Evolutionary conservation across 2,888 invertebrate genomes (phyloP), one percentile per base, ranked within the genome.

Genomic region (Allacma fusca): DNA sequence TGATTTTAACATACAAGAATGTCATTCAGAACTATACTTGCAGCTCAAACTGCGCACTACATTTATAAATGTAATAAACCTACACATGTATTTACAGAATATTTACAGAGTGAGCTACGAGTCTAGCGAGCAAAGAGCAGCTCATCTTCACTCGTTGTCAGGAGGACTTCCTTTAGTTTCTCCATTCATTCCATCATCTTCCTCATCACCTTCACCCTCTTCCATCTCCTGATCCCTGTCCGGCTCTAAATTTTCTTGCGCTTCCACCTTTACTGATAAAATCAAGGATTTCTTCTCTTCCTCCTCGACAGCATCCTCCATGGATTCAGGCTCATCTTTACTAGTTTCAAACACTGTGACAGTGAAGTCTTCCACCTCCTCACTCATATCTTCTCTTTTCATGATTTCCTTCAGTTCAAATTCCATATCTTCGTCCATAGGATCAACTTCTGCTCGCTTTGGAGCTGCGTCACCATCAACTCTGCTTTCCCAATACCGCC

Each of bases 371-470:
- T 80, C 79, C 0, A 40, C 80, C 57, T 82, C 83, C 0, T 78
- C 79, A 23, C 50, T 75, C 26, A 50, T 43, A 13, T 68, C 69
- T 44, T 34, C 74, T 62, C 68, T 57, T 40, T 84, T 92, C 92
- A 86, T 84, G 29, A 92, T 91, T 80, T 90, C 88, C 80, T 88
- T 88, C 23, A 93, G 86, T 85, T 92, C 92, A 7, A 90, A 90
- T 84, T 91, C 89, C 0, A 92, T 88, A 83, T 90, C 90, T 79
- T 89, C 88, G 64, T 84, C 84, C 81, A 81, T 80, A 5, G 80
- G 82, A 76, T 84, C 83, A 12, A 71, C 73, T n/a, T 77, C 75
- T 16, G 57, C 76, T 62, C 78, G 62, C 59, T 72, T 67, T 26
- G 59, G 13, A 29, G n/a, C 62, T 29, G 7, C 21, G 40, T 24